Percentiles rank a stretch among this genome's conserved stretches.
Evolutionary conservation across 2,113 vertebrate species (phyloP).

Genomic region (Meriones unguiculatus): DNA sequence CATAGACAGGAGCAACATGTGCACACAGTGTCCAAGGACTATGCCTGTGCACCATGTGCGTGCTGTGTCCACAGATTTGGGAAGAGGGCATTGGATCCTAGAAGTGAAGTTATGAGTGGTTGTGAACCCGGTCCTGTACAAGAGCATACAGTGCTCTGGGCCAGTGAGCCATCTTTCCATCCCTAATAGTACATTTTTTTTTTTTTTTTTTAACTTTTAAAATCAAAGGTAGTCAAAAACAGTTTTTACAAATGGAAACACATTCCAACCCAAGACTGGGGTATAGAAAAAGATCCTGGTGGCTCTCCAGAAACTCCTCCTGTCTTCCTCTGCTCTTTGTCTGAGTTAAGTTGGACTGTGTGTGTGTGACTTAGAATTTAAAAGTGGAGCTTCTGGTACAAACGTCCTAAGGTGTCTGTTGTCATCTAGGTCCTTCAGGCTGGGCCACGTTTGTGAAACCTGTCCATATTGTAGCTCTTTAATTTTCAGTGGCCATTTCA

Average conservation of each 20-base stretch:
- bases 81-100: neutral
- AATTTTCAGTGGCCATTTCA: neutral
- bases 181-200: neutral
- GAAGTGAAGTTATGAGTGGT: neutral
- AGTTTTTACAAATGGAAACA: neutral
- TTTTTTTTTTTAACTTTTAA: neutral
- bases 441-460: neutral
- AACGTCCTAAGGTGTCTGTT: neutral
- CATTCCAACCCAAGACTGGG: neutral
- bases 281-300: neutral
- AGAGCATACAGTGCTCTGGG: neutral
- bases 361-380: slow-evolving; percentile 10
- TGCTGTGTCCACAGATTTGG: neutral
- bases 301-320: neutral
- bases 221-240: neutral
- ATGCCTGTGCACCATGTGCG: neutral
- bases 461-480: neutral
- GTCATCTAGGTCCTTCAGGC: neutral
- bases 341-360: neutral
- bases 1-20: neutral
- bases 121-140: neutral
- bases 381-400: neutral
- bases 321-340: neutral
- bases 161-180: neutral
- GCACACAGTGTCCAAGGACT: neutral